Evolutionary conservation across 2,888 invertebrate genomes (phyloP).

Genomic region (Drosophila suboccidentalis): DNA sequence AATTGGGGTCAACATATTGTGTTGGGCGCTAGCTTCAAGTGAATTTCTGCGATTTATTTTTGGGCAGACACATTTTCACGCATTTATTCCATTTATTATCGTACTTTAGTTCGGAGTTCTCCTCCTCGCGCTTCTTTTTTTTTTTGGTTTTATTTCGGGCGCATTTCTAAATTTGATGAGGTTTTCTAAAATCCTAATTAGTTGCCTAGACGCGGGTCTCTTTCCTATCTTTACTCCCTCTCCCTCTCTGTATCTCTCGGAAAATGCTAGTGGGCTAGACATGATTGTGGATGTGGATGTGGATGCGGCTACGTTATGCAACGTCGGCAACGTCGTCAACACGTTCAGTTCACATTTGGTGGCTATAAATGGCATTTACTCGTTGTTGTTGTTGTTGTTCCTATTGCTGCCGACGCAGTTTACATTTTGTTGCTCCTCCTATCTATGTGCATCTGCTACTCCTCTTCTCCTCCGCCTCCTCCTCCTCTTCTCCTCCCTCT

Average conservation of each 20-base stretch:
- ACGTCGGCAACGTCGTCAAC: constrained; percentile 53
- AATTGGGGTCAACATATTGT: constrained; percentile 74
- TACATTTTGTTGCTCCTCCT: constrained; percentile 40
- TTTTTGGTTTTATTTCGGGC: constrained; percentile 69
- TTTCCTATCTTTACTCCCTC: not conserved
- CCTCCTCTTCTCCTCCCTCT: not conserved
- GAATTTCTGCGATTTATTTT: constrained; percentile 62
- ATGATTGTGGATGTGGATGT: constrained; percentile 32
- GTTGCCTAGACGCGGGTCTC: constrained; percentile 61
- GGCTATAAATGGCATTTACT: constrained; percentile 79
- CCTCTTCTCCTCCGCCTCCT: not conserved
- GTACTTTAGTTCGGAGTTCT: constrained; percentile 39
- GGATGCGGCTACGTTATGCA: constrained; percentile 64
- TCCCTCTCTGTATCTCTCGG: not conserved
- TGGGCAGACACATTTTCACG: constrained; percentile 71
- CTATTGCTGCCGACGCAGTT: constrained; percentile 47
- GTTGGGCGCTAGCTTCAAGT: constrained; percentile 64
- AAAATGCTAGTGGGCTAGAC: constrained; percentile 74
- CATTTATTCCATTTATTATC: constrained; percentile 78
- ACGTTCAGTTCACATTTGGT: constrained; percentile 74
- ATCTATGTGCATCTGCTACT: constrained; percentile 41
- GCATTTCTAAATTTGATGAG: constrained; percentile 78
- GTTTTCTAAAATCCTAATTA: constrained; percentile 81
- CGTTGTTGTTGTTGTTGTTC: constrained; percentile 30
- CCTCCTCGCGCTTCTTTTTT: constrained; percentile 29